phyloP scores from a whole-genome alignment of 2,797 vertebrate genomes.

The Forpus xanthops region DNA sequence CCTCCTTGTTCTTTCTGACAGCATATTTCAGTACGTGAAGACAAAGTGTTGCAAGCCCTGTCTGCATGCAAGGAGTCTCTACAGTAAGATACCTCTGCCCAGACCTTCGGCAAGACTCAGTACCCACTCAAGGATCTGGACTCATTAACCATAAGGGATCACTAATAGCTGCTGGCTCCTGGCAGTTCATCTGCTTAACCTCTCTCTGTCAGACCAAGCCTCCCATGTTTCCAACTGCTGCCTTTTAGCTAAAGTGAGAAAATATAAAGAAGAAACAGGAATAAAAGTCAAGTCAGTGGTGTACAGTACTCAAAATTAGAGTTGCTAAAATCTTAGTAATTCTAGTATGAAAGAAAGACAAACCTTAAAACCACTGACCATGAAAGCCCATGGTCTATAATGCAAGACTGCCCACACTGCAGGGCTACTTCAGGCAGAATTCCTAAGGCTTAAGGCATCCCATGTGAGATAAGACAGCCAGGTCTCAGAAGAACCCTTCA shows the following conservation, averaged over 20 bases:
- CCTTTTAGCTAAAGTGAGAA: neutral
- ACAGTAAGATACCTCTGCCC: neutral
- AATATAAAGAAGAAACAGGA: neutral
- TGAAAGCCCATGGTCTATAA: neutral
- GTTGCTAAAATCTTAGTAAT: neutral
- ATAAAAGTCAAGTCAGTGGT: neutral
- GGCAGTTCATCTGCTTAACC: neutral
- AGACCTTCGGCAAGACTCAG: neutral
- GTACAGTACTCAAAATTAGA: neutral
- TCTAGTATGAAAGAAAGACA: neutral
- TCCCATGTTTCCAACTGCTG: neutral
- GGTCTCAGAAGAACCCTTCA: neutral
- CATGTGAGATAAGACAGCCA: neutral
- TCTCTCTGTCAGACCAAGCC: neutral
- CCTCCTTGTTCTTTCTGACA: neutral
- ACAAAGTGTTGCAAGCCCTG: neutral
- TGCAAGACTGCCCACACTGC: neutral
- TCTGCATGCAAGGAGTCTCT: fast-evolving
- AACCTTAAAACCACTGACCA: neutral
- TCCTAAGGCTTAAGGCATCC: neutral
- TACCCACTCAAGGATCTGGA: neutral
- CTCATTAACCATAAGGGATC: neutral
- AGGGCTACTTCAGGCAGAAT: neutral
- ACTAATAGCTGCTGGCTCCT: neutral
- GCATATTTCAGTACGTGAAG: neutral